Evolutionary conservation across 2,113 vertebrate species (phyloP).

Genomic region (Alethe diademata): DNA sequence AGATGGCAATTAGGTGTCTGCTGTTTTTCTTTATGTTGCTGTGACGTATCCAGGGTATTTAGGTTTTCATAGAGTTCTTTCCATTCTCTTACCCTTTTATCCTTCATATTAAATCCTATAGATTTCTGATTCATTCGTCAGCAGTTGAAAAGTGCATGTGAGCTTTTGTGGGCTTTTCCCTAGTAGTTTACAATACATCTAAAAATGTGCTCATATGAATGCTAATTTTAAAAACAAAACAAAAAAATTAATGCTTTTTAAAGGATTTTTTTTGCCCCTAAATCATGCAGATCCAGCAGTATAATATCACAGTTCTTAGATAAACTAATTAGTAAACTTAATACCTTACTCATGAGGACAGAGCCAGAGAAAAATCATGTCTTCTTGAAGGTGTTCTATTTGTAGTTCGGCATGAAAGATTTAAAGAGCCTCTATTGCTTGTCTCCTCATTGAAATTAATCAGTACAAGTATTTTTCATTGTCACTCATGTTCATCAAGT

Average conservation of each 20-base stretch:
- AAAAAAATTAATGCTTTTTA: background rate
- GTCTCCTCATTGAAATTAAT: background rate
- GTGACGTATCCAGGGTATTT: background rate
- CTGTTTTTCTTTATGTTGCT: background rate
- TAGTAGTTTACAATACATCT: background rate
- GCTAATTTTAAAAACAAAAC: background rate
- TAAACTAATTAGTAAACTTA: background rate
- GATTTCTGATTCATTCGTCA: background rate
- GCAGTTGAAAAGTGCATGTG: background rate
- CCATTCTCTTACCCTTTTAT: background rate
- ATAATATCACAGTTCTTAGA: background rate
- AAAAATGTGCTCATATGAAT: background rate
- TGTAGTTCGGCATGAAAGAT: background rate
- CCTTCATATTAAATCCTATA: background rate
- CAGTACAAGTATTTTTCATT: background rate
- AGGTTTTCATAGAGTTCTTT: background rate
- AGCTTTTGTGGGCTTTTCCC: background rate
- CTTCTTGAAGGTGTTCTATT: background rate
- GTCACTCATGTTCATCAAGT: background rate
- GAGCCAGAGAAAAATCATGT: background rate
- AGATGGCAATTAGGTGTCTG: conserved; percentile 44
- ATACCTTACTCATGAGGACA: background rate
- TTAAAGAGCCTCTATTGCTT: background rate
- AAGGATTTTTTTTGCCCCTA: background rate
- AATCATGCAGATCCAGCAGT: background rate